Percentiles rank a stretch among this genome's conserved stretches.
Conservation (phyloP, 1,140 invertebrate genomes). For the Hyposmocoma kahamanoa region DNA sequence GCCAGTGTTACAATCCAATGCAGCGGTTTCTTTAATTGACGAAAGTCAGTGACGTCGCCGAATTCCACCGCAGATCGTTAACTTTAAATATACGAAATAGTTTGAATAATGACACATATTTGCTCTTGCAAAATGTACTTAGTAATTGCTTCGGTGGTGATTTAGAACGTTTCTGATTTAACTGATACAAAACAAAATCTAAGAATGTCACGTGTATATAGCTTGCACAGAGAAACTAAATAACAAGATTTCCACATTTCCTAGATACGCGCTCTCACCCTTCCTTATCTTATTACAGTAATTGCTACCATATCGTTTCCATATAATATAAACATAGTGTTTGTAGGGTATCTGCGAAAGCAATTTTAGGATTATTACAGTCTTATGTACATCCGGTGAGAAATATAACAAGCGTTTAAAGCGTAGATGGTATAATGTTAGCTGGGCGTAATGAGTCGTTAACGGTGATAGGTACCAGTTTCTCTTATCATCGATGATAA, state of each 20-base stretch:
- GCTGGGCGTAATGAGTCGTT: slow-evolving; percentile 44
- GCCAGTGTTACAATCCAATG: slow-evolving; percentile 33
- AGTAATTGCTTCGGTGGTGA: neutral
- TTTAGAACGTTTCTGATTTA: too few species aligned
- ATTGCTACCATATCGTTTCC: neutral
- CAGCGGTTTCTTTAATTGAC: slow-evolving; percentile 65
- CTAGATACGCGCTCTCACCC: too few species aligned
- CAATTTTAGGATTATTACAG: slow-evolving; percentile 6
- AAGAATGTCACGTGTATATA: too few species aligned
- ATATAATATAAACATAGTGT: slow-evolving; percentile 3
- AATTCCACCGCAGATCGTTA: slow-evolving; percentile 48
- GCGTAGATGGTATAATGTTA: slow-evolving; percentile 12
- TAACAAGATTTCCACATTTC: too few species aligned
- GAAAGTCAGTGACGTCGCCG: slow-evolving; percentile 46
- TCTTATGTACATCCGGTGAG: slow-evolving; percentile 10
- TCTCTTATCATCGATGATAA: slow-evolving; percentile 69
- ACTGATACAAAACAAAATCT: too few species aligned
- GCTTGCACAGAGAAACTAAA: too few species aligned
- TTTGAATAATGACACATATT: slow-evolving; percentile 35
- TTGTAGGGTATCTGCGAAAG: neutral
- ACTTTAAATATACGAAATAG: slow-evolving; percentile 47
- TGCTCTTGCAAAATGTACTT: slow-evolving; percentile 13
- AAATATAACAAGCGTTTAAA: slow-evolving; percentile 9
- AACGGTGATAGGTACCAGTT: slow-evolving; percentile 44
- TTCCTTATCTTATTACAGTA: neutral